A percentile compares a stretch with the other conserved stretches of the same genome.
Evolutionary conservation across 1,140 invertebrate species (phyloP).

Genomic region (Meloidogyne floridensis): DNA sequence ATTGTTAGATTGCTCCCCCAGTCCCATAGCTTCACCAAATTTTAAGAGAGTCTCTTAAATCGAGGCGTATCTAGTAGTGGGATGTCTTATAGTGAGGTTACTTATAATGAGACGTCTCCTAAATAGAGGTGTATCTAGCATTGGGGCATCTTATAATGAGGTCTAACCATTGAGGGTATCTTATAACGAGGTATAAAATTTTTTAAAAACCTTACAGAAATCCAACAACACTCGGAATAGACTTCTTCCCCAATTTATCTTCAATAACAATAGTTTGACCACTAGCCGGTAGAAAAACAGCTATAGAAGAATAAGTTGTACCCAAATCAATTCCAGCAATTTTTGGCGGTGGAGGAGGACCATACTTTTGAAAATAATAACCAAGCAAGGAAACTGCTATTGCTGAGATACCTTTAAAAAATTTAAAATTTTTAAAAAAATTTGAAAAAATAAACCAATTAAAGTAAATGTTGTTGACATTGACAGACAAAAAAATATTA

Average conservation of each 20-base stretch:
- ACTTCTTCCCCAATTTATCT: conserved; percentile 54
- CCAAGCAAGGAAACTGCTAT: conserved; percentile 42
- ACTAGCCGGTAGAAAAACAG: conserved; percentile 68
- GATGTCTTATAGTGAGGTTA: too few relatives aligned
- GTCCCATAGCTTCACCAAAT: too few relatives aligned
- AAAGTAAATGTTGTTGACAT: conserved; percentile 39
- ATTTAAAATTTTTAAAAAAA: not conserved
- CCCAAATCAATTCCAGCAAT: conserved; percentile 70
- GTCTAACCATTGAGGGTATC: too few relatives aligned
- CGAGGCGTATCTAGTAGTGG: too few relatives aligned
- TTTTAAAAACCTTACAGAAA: conserved; percentile 53
- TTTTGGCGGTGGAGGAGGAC: conserved; percentile 68
- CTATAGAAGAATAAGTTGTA: conserved; percentile 70
- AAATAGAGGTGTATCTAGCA: too few relatives aligned
- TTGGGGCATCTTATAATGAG: too few relatives aligned
- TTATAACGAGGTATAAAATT: too few relatives aligned
- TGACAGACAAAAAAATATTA: not conserved
- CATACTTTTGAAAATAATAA: conserved; percentile 42
- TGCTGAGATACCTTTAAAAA: conserved; percentile 38
- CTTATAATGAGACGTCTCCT: too few relatives aligned
- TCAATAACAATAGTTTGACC: conserved; percentile 65
- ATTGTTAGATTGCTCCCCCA: too few relatives aligned
- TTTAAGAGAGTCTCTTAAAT: too few relatives aligned
- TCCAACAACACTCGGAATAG: conserved; percentile 62
- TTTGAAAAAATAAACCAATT: conserved; percentile 18